These are phyloP conservation scores for Knipowitschia caucasica DNA, from an alignment of 2,797 vertebrate genomes.

Conservation along the genomic window DNA sequence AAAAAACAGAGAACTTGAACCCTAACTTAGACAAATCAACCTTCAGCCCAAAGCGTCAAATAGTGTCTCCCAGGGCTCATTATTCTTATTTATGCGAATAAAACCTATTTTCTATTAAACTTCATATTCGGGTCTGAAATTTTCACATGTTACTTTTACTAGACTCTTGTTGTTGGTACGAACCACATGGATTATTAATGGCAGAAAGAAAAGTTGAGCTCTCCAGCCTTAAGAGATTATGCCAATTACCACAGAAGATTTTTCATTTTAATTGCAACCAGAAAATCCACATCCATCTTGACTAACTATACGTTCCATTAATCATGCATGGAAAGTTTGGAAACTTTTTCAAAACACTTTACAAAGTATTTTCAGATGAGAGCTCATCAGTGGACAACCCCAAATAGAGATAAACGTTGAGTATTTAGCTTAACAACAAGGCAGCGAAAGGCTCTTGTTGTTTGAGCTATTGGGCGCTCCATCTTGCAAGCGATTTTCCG, in stretches of 20 bases:
- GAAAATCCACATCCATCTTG: neutral
- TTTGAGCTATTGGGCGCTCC: slow-evolving; percentile 61
- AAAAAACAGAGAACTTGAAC: no score
- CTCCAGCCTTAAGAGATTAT: neutral
- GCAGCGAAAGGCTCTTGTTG: slow-evolving; percentile 13
- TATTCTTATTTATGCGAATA: no score
- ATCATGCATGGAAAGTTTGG: neutral
- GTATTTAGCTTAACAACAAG: slow-evolving; percentile 4
- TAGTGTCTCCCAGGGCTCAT: no score
- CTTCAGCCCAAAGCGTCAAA: no score
- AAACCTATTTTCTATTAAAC: no score
- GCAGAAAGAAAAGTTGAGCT: no score
- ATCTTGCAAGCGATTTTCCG: slow-evolving; percentile 51
- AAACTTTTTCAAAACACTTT: neutral
- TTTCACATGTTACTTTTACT: no score
- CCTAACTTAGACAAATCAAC: no score
- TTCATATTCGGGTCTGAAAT: no score
- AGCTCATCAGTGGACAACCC: neutral
- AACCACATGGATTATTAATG: no score
- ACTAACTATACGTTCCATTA: neutral
- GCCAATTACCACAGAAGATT: neutral
- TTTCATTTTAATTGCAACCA: slow-evolving; percentile 3
- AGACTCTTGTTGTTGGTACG: no score
- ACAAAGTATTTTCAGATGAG: neutral
- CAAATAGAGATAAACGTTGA: slow-evolving; percentile 1